Base-by-base conservation (phyloP, 2,113 vertebrate species). In the Cyprinodon variegatus region DNA sequence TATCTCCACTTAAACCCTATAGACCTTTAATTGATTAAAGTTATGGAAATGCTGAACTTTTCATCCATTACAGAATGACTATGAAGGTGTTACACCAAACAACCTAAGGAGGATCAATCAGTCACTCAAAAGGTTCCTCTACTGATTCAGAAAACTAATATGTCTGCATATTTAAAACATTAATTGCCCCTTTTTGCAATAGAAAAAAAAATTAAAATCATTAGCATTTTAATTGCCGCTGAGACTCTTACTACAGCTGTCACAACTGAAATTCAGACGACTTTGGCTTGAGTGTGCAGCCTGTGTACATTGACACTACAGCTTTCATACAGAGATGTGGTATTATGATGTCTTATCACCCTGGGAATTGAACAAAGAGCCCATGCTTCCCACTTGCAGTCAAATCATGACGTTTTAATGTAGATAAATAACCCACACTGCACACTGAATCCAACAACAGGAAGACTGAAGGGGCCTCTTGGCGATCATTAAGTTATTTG, bases 351-450 rank as follows among this genome's bases (percentile, higher is more conserved):
- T 79, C 64, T 86, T 74, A 64, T 76, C 76, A 70, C 74, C 65
- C 15, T 78, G 79, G 79, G 83, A 85, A 39, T 82, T 85, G n/a
- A 71, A 66, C 73, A 46, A 43, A 53, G 69, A 86, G 64, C 39
- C 65, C 78, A 70, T 71, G 12, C 53, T 82, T 77, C 77, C 61
- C 65, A 22, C 37, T 65, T 71, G 65, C 66, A 81, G 48, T 82
- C 82, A 86, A 80, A 83, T 85, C 80, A 85, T 88, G 87, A 89
- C 87, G 77, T 78, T 76, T 76, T 88, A 89, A 91, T 89, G 79
- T 73, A 85, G 89, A 91, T 85, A 72, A 79, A 91, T 88, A 68
- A 74, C 76, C 71, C 84, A 89, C 80, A 76, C 65, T 85, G 78
- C 76, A 82, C 76, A 65, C 83, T 78, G 79, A 71, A 79, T 72